Evolutionary conservation across 2,888 invertebrate genomes (phyloP), one percentile per base, ranked within the genome.

Genomic region (Epinotia brunnichana): DNA sequence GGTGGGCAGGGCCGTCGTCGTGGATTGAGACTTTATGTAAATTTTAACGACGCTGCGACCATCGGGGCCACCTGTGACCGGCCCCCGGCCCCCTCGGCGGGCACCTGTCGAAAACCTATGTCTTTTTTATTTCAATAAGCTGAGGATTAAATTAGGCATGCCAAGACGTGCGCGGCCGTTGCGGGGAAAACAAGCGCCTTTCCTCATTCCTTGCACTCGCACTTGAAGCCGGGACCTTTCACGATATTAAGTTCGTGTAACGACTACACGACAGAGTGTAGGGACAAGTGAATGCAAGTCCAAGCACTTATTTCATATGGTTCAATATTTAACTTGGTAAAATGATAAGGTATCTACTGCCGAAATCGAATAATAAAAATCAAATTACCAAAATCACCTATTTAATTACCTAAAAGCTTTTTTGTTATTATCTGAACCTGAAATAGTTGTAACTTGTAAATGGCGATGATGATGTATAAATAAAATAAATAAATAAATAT

Each of bases 11-110:
- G 87, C 84, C 87, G 89, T 81, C 89, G 89, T 84, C 85, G 90
- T 88, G 92, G 92, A 93, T 93, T 92, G 92, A 93, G 93, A 93
- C 93, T 92, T 93, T 93, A 93, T 93, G 93, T 93, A 93, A 93
- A 93, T 93, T 92, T 92, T 93, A 93, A 93, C 93, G 93, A 92
- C 91, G 90, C 90, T 87, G 92, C 92, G 93, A 92, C 93, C 93
- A 93, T 93, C 92, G 93, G 81, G 84, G 86, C 85, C 93, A 93
- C 93, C 93, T 93, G 93, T 88, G 93, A 86, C 90, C 87, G 76
- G 82, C 82, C 81, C 83, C 83, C 84, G 83, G 82, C 77, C 79
- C 81, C 81, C 81, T 83, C 83, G 86, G 88, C 91, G 83, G 86
- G 88, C 92, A 92, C 92, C 92, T 92, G 93, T 90, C 92, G 88